Conservation (phyloP, 2,888 invertebrate genomes). For the Odontocerum albicorne region DNA sequence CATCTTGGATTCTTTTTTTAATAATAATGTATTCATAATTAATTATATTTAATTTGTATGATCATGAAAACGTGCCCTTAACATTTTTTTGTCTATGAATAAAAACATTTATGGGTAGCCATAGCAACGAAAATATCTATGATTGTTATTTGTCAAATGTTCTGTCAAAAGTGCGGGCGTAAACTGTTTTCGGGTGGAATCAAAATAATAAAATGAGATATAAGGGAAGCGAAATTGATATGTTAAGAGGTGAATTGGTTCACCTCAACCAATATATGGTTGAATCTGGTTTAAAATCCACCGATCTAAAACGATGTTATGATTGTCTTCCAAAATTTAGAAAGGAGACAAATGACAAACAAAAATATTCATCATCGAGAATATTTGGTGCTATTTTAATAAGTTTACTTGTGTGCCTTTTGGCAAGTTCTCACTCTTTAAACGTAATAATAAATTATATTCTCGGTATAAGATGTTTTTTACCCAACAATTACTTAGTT, state of each 20-base stretch:
- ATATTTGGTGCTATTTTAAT: constrained; percentile 27
- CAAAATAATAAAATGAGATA: constrained; percentile 17
- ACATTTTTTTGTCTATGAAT: not conserved
- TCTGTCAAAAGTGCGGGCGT: constrained; percentile 19
- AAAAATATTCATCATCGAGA: constrained; percentile 17
- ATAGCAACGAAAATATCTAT: too few relatives aligned
- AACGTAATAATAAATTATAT: constrained; percentile 38
- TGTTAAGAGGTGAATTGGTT: constrained; percentile 15
- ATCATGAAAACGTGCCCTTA: too few relatives aligned
- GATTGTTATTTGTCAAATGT: constrained; percentile 16
- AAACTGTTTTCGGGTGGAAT: constrained; percentile 9
- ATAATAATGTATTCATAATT: too few relatives aligned
- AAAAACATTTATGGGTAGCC: not conserved
- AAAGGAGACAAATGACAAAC: constrained; percentile 10
- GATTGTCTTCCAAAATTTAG: constrained; percentile 12
- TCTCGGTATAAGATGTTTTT: constrained; percentile 69
- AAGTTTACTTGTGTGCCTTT: constrained; percentile 25
- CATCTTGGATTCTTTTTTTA: too few relatives aligned
- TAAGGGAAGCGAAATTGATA: constrained; percentile 6
- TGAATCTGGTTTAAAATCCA: constrained; percentile 19
- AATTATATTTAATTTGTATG: too few relatives aligned
- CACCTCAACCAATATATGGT: constrained; percentile 24
- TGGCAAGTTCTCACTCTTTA: constrained; percentile 17
- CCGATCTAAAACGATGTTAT: constrained; percentile 24
- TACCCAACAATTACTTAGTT: constrained; percentile 81